Conservation (phyloP, 2,888 invertebrate genomes). For the Agonopterix heracliana region DNA sequence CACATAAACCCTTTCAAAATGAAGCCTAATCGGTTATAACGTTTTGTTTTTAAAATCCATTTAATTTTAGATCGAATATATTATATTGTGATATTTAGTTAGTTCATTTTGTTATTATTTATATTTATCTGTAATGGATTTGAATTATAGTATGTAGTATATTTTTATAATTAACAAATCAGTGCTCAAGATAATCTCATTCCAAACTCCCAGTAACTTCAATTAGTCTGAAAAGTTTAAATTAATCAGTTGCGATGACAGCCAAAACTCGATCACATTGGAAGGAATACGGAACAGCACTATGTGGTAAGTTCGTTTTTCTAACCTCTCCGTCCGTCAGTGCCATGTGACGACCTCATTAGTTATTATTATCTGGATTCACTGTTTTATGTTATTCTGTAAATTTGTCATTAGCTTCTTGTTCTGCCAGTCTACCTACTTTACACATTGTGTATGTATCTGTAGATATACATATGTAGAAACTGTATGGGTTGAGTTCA, state of each 20-base stretch:
- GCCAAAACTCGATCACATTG: constrained; percentile 74
- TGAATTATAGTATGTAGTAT: constrained; percentile 60
- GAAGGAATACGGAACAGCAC: constrained; percentile 75
- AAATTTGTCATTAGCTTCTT: no score
- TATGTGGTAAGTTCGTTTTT: constrained; percentile 67
- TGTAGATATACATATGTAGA: no score
- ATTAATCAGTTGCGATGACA: constrained; percentile 59
- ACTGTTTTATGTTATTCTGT: background rate
- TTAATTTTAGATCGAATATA: constrained; percentile 72
- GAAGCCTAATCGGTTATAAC: constrained; percentile 75
- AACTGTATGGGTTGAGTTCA: no score
- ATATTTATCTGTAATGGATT: constrained; percentile 58
- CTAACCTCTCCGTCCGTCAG: constrained; percentile 56
- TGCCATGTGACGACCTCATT: constrained; percentile 39
- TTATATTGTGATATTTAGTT: constrained; percentile 75
- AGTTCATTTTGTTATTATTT: constrained; percentile 66
- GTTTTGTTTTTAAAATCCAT: constrained; percentile 60
- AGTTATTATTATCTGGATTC: background rate
- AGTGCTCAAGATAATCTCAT: constrained; percentile 76
- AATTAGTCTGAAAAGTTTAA: constrained; percentile 41
- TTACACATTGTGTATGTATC: no score
- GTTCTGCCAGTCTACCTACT: no score
- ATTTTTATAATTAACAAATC: constrained; percentile 52
- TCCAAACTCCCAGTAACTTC: constrained; percentile 61
- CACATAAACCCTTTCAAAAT: constrained; percentile 73